Conservation (phyloP, 1,140 invertebrate species). For the Thalassaphorura encarpata region DNA sequence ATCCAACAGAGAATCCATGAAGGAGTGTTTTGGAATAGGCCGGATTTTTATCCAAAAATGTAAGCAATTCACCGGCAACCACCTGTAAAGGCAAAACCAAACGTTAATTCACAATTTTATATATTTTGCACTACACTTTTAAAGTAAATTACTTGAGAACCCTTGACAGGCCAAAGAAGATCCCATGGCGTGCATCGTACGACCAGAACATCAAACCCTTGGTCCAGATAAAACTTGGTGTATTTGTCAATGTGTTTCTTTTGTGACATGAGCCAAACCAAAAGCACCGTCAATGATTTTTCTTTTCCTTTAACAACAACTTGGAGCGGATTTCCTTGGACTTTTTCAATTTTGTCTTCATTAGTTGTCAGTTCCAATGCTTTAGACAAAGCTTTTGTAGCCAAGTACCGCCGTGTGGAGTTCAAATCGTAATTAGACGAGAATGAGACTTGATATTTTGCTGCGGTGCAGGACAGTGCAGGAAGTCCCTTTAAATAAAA, state of each 20-base stretch:
- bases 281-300: slow-evolving; percentile 55
- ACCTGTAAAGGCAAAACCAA: no score
- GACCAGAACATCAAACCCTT: slow-evolving; percentile 75
- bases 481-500: no score
- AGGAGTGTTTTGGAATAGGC: slow-evolving; percentile 58
- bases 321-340: background rate
- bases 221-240: slow-evolving; percentile 64
- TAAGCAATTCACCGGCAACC: no score
- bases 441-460: no score
- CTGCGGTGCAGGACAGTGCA: no score
- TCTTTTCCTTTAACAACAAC: slow-evolving; percentile 1
- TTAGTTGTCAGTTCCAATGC: slow-evolving; percentile 3
- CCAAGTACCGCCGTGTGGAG: no score
- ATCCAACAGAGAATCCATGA: slow-evolving; percentile 82
- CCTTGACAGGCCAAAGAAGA: slow-evolving; percentile 66
- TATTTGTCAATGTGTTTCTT: slow-evolving; percentile 73
- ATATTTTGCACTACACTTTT: no score
- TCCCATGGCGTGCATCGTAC: slow-evolving; percentile 70
- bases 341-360: background rate
- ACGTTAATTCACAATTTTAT: no score
- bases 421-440: no score
- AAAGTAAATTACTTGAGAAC: slow-evolving; percentile 3
- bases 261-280: slow-evolving; percentile 73
- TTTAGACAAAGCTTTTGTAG: no score
- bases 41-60: slow-evolving; percentile 44